Conservation (phyloP, 2,888 invertebrate genomes). For the Spodoptera picta region DNA sequence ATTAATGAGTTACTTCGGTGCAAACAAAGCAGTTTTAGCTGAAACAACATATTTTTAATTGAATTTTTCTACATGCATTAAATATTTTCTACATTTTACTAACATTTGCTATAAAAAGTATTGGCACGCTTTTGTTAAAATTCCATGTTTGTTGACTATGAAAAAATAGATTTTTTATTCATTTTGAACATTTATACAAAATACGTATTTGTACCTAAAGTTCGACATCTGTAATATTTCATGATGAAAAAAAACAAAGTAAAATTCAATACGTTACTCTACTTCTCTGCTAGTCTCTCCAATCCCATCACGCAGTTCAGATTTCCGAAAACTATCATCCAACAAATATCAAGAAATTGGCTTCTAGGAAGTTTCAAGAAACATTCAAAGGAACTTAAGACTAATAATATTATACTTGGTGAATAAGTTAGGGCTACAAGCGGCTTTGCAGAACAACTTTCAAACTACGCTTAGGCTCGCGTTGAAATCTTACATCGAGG, state of each 20-base stretch:
- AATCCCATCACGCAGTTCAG: no score
- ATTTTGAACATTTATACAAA: no score
- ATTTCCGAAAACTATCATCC: constrained; percentile 1
- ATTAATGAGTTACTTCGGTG: constrained; percentile 59
- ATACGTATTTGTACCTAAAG: no score
- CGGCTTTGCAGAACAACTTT: constrained; percentile 22
- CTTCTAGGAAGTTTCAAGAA: constrained; percentile 14
- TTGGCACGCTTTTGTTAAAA: no score
- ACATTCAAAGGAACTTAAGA: constrained; percentile 12
- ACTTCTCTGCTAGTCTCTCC: no score
- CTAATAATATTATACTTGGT: constrained; percentile 24
- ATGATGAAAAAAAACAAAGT: no score
- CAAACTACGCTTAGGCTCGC: constrained; percentile 7
- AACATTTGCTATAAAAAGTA: no score
- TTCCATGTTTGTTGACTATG: no score
- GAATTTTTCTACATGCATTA: constrained; percentile 27
- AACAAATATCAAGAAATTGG: background rate
- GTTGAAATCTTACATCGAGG: constrained; percentile 1
- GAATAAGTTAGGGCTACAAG: constrained; percentile 27
- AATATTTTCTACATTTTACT: background rate
- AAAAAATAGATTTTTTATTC: no score
- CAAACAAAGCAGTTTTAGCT: constrained; percentile 19
- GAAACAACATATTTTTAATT: constrained; percentile 43
- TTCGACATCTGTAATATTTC: no score
- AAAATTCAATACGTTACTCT: no score